phyloP scores from a whole-genome alignment of 1,140 invertebrate species.

The Drosophila virilis region DNA sequence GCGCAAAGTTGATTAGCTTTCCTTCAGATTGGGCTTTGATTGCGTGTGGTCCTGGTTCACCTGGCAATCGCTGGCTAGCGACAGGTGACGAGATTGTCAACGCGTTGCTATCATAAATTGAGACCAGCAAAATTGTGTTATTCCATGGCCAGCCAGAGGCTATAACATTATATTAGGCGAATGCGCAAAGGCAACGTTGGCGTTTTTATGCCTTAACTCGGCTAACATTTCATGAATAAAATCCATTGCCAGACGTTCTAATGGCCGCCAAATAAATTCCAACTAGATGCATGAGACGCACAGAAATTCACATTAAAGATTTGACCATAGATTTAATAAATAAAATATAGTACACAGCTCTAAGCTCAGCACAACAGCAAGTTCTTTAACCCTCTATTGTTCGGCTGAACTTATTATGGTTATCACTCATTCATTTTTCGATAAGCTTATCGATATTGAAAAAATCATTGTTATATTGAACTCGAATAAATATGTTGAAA shows the following conservation, averaged over 20 bases:
- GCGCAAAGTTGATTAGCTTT: conserved; percentile 68
- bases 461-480: too few species aligned
- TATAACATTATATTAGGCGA: conserved; percentile 66
- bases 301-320: background rate
- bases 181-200: conserved; percentile 33
- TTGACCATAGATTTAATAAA: background rate
- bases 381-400: too few species aligned
- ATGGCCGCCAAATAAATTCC: conserved; percentile 52
- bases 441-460: too few species aligned
- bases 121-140: conserved; percentile 66
- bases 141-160: conserved; percentile 20
- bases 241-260: conserved; percentile 43
- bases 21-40: conserved; percentile 54
- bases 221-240: conserved; percentile 36
- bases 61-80: background rate
- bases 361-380: background rate
- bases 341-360: background rate
- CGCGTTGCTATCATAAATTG: conserved; percentile 69
- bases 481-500: too few species aligned
- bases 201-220: conserved; percentile 22
- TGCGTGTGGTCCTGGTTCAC: conserved; percentile 28
- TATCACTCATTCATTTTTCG: too few species aligned
- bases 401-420: too few species aligned
- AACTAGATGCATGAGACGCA: conserved; percentile 37
- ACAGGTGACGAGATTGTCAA: conserved; percentile 40